Conservation (phyloP, 2,113 vertebrate genomes). For the Thomomys bottae region DNA sequence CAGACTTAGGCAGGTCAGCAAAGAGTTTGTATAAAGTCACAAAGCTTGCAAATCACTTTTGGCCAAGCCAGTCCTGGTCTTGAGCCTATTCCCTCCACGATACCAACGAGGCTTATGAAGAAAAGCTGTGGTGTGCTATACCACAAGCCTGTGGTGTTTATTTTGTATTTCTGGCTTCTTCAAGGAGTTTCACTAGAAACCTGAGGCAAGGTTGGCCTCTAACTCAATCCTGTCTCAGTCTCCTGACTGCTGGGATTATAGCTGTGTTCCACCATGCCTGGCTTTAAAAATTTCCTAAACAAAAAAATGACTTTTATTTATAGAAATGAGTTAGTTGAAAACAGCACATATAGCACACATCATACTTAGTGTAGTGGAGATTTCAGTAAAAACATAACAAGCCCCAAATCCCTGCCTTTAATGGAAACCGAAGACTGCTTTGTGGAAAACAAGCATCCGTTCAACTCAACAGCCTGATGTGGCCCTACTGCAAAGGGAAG, state of each 20-base stretch:
- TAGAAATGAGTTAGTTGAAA: slow-evolving; percentile 13
- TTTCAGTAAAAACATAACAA: neutral
- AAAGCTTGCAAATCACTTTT: neutral
- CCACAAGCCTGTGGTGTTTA: no score
- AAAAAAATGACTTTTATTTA: slow-evolving; percentile 2
- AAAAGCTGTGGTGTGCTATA: neutral
- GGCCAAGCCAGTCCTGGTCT: neutral
- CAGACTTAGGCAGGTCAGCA: neutral
- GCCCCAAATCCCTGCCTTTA: neutral
- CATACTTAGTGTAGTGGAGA: neutral
- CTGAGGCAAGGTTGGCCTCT: no score
- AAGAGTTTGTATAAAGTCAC: neutral
- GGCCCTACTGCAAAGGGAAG: neutral
- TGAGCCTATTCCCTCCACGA: neutral
- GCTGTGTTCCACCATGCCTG: no score
- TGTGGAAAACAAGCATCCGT: neutral
- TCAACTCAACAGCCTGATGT: neutral
- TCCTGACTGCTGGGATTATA: no score
- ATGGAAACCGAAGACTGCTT: neutral
- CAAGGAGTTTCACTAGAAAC: no score
- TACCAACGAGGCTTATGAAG: neutral
- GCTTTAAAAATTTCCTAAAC: no score
- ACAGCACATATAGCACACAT: neutral
- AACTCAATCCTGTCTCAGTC: no score
- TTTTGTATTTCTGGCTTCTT: neutral